Conservation (phyloP, 2,888 invertebrate genomes). For the Phyllotreta cruciferae region DNA sequence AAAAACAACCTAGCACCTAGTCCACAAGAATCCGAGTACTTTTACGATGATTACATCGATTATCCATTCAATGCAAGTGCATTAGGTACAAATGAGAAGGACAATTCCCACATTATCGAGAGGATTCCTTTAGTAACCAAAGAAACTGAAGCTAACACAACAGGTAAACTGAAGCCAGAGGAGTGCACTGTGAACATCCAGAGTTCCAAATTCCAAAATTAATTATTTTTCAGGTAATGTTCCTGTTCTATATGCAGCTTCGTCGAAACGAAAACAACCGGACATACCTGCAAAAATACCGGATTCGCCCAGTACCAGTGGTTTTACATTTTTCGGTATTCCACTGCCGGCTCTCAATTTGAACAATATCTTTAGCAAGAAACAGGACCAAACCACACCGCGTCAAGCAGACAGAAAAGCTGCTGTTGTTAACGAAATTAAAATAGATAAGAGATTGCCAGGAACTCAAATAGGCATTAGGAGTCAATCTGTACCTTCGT, state of each 20-base stretch:
- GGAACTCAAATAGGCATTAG: constrained; percentile 10
- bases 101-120: constrained; percentile 29
- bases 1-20: constrained; percentile 66
- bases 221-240: constrained; percentile 62
- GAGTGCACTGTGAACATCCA: not conserved
- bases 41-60: constrained; percentile 84
- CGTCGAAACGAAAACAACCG: constrained; percentile 49
- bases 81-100: constrained; percentile 42
- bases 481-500: constrained; percentile 19
- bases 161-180: constrained; percentile 35
- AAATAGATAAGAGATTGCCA: constrained; percentile 19
- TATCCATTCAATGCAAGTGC: constrained; percentile 73
- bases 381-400: constrained; percentile 47
- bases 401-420: constrained; percentile 48
- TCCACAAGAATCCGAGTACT: constrained; percentile 81
- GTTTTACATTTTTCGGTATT: constrained; percentile 86
- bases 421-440: constrained; percentile 53
- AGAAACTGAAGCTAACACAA: constrained; percentile 41
- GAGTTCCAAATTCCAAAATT: not conserved
- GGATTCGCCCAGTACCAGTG: constrained; percentile 65
- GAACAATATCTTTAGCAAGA: constrained; percentile 64
- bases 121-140: constrained; percentile 35
- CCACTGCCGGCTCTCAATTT: constrained; percentile 78
- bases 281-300: constrained; percentile 53
- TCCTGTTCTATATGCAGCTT: constrained; percentile 68